Evolutionary conservation across 2,797 vertebrate genomes (phyloP), one percentile per base, ranked within the genome.

Genomic region (Monodelphis domestica): DNA sequence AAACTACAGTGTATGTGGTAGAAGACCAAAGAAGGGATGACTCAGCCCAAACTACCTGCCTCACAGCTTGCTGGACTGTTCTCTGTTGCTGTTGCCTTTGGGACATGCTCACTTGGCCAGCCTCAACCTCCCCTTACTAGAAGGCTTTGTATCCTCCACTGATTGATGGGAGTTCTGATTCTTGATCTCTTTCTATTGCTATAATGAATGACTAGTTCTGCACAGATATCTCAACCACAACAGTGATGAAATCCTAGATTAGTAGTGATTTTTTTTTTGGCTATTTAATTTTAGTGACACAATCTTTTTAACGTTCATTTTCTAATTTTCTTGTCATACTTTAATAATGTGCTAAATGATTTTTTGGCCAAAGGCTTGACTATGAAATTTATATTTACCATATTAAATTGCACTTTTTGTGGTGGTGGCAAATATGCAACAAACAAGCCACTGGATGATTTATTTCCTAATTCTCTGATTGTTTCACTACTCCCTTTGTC

Each of bases 1-100:
- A 99, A 98, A 99, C 99, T 98, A 99, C 99, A 99, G 99, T 99
- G 97, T 99, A 99, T 2, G 99, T 99, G 93, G 99, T 99, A 95
- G 99, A 99, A 98, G 99, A 99, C 97, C 98, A 99, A 97, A 98
- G 99, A 98, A 98, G 99, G 97, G 99, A 99, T 4, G 98, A 99
- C 97, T 89, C 98, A 21, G 99, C 98, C 2, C 98, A 99, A 96
- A 98, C 98, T 12, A 97, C 99, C 51, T 99, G 99, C 96, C 98
- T 99, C 96, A 99, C 99, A 0, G 99, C 99, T 0, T 99, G 99
- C 94, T 99, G 99, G 97, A 99, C 99, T 0, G 99, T 99, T 0
- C 98, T 99, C 92, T 99, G 99, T 98, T 99, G 99, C 98, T 99
- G 99, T 98, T 99, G 99, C 98, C 99, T 99, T 93, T 99, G 98